These are phyloP conservation scores for Asteroscopus sphinx DNA, from an alignment of 2,888 invertebrate species.

Conservation along the genomic window DNA sequence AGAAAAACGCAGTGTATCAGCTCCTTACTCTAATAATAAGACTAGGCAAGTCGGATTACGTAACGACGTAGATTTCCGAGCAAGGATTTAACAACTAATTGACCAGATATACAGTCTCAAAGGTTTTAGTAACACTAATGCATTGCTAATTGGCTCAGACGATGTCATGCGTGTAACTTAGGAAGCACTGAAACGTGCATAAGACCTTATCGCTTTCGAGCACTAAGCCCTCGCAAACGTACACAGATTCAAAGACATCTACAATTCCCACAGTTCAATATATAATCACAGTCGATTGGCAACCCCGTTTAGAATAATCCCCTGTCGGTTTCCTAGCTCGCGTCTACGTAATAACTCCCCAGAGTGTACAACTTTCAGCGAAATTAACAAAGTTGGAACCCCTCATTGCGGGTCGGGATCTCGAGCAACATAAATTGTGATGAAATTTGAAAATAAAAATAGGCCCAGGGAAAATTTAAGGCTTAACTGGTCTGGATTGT, in stretches of 20 bases:
- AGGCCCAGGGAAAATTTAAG: conserved; percentile 66
- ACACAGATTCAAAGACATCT: conserved; percentile 31
- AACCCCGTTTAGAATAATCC: conserved; percentile 61
- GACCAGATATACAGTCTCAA: conserved; percentile 33
- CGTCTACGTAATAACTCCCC: conserved; percentile 79
- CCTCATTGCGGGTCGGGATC: conserved; percentile 71
- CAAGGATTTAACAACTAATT: conserved; percentile 19
- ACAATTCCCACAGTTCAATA: conserved; percentile 44
- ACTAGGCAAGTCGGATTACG: conserved; percentile 16
- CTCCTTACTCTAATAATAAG: conserved; percentile 7
- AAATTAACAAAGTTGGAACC: conserved; percentile 86
- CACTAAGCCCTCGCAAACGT: conserved; percentile 8
- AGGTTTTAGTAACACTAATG: conserved; percentile 23
- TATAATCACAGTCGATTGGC: conserved; percentile 58
- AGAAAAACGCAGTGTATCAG: conserved; percentile 36
- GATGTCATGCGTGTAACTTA: conserved; percentile 19
- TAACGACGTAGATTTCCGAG: not conserved
- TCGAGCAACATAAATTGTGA: conserved; percentile 81
- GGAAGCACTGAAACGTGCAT: conserved; percentile 17
- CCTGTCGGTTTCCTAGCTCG: conserved; percentile 57
- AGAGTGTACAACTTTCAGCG: conserved; percentile 80
- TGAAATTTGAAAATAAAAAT: conserved; percentile 85
- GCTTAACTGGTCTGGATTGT: conserved; percentile 63
- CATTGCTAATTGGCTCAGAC: conserved; percentile 26
- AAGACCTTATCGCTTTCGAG: conserved; percentile 8